These are phyloP conservation scores for Sardinella longiceps DNA, from an alignment of 2,797 vertebrate species.

Conservation along the genomic window DNA sequence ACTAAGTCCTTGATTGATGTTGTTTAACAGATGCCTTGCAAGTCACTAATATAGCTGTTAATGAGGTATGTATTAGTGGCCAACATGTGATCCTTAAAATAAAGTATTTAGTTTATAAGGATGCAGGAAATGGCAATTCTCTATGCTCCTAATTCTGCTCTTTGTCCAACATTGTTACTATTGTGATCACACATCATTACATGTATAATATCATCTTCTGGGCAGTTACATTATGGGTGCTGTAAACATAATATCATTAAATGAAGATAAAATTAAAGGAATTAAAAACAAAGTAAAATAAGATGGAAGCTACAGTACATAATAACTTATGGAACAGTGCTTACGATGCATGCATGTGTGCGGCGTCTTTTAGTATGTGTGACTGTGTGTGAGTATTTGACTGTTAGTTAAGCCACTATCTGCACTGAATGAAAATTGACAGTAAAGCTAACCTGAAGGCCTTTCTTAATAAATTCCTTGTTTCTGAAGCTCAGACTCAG, in stretches of 20 bases:
- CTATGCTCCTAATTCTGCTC: background rate
- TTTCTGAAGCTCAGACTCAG: constrained; percentile 46
- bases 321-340: background rate
- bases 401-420: constrained; percentile 26
- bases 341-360: constrained; percentile 5
- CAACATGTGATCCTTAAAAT: too few relatives aligned
- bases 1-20: too few relatives aligned
- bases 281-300: background rate
- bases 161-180: too few relatives aligned
- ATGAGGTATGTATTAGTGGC: too few relatives aligned
- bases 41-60: too few relatives aligned
- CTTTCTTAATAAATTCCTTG: constrained; percentile 43
- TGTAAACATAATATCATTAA: background rate
- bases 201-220: background rate
- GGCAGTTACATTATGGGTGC: background rate
- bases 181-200: too few relatives aligned
- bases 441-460: constrained; percentile 36
- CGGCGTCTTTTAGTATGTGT: constrained; percentile 42
- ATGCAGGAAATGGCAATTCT: background rate
- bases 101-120: too few relatives aligned
- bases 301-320: background rate
- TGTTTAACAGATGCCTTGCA: too few relatives aligned
- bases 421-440: constrained; percentile 47
- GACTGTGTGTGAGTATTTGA: constrained; percentile 26
- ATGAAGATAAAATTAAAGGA: background rate